Evolutionary conservation across 2,888 invertebrate species (phyloP), one percentile per base, ranked within the genome.

Genomic region (Cerceris ruficornis): DNA sequence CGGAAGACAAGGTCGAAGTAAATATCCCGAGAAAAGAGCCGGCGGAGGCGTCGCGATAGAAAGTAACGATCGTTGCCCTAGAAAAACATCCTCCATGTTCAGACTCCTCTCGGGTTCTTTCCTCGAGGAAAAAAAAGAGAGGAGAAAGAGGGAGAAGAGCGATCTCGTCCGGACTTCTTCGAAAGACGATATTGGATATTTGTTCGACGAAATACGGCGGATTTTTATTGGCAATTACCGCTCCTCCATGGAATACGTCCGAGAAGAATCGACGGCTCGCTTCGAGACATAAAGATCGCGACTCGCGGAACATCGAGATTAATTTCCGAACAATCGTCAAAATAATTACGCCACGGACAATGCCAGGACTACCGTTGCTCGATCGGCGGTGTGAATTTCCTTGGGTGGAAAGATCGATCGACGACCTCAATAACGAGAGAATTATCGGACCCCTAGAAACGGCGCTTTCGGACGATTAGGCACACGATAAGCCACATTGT

Each of bases 41-140:
- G 69, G 11, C 28, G 49, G 54, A 54, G 43, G 64, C 71, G 75
- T 50, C 77, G 75, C 75, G 75, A 85, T 83, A 75, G 81, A 77
- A 85, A 83, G 78, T 85, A 85, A 83, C 85, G 78, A 83, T 82
- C 78, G 67, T 57, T 60, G 70, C 50, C 70, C 60, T 82, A 77
- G 81, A 79, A 84, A 79, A 84, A 82, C 78, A 83, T 62, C 70
- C 75, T 61, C 62, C 69, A 41, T 6, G 59, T 17, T 55, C 62
- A 70, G 61, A 28, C 28, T 28, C 28, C 28, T 28, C 61, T 82
- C n/a, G 11, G 58, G 43, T 9, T 68, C 68, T 59, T 49, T 42
- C 55, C 15, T 14, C 41, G 43, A 0, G 0, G 9, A 41, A 28
- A 55, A 49, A 4, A 17, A 54, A 58, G n/a, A 11, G 11, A 46